phyloP scores from a whole-genome alignment of 2,113 vertebrate genomes.

The Peromyscus californicus region DNA sequence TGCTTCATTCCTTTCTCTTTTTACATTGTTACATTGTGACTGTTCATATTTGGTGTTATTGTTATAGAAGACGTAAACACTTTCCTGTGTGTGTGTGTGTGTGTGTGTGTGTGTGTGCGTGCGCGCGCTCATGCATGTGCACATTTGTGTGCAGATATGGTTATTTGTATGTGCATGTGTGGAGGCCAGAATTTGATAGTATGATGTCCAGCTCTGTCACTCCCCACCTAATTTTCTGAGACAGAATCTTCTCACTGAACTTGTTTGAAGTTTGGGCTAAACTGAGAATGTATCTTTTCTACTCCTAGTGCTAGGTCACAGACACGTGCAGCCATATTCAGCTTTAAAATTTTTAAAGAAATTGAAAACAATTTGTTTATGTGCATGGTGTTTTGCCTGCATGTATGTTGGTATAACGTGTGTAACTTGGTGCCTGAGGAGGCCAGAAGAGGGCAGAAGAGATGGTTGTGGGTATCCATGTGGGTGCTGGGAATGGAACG shows the following conservation, averaged over 20 bases:
- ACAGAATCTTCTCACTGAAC: neutral
- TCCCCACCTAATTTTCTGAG: neutral
- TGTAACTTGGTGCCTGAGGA: neutral
- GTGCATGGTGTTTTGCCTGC: neutral
- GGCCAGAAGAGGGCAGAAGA: neutral
- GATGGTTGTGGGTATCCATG: neutral
- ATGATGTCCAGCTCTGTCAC: neutral
- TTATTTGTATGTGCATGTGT: neutral
- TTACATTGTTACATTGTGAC: constrained; percentile 2
- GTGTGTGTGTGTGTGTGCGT: too few relatives aligned
- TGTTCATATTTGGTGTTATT: neutral
- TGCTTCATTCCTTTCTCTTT: neutral
- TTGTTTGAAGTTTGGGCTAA: neutral
- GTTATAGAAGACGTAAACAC: neutral
- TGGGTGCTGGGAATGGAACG: neutral
- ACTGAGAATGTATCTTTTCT: too few relatives aligned
- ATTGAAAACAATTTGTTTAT: neutral
- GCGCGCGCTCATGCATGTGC: too few relatives aligned
- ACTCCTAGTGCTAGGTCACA: neutral
- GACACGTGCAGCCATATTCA: neutral
- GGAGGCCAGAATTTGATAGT: neutral
- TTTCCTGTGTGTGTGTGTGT: neutral
- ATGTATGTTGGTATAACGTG: neutral
- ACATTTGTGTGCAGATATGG: neutral
- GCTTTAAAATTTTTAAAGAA: neutral